These are phyloP conservation scores for Electrona antarctica DNA, from an alignment of 2,113 vertebrate genomes.

Conservation along the genomic window DNA sequence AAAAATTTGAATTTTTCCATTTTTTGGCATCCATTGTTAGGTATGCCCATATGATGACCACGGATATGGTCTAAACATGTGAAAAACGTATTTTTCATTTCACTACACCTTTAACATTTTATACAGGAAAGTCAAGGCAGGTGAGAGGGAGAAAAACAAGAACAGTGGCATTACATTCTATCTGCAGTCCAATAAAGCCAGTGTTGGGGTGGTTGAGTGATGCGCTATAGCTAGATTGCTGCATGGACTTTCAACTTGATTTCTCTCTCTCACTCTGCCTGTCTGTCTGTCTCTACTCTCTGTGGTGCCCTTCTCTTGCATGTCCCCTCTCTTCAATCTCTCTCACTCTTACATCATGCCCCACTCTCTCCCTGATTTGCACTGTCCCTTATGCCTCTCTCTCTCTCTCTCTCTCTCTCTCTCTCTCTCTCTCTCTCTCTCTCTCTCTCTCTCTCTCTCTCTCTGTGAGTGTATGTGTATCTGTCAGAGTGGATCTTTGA, in stretches of 20 bases:
- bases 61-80: too few relatives aligned
- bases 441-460: conserved; percentile 6
- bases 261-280: conserved; percentile 14
- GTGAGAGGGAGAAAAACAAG: background rate
- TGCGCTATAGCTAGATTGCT: conserved; percentile 24
- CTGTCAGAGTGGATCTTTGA: conserved; percentile 47
- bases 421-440: conserved; percentile 15
- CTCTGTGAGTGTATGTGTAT: background rate
- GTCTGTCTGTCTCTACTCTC: background rate
- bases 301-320: conserved; percentile 11
- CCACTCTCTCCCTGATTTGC: conserved; percentile 6
- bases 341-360: conserved; percentile 11
- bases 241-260: conserved; percentile 11
- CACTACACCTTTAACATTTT: too few relatives aligned
- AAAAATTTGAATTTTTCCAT: too few relatives aligned
- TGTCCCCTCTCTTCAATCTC: background rate
- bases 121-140: background rate
- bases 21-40: too few relatives aligned
- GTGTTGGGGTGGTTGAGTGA: conserved; percentile 25
- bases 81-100: too few relatives aligned
- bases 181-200: conserved; percentile 16
- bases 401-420: conserved; percentile 10
- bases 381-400: background rate
- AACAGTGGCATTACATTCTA: background rate
- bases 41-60: too few relatives aligned